Conservation (phyloP, 1,140 invertebrate species). For the Popillia japonica region DNA sequence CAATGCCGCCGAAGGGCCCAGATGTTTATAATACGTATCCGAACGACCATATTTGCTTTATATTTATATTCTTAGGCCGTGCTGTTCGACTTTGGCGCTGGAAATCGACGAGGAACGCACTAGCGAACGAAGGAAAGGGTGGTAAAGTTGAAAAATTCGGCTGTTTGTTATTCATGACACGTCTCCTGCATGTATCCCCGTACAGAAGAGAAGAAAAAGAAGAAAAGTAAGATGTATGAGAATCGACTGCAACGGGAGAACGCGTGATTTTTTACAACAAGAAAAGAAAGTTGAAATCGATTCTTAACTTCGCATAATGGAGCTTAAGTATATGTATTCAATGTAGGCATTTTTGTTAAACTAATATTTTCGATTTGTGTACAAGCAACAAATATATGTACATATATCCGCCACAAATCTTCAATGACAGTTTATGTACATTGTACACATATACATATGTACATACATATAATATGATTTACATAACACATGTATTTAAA, state of each 20-base stretch:
- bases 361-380: neutral
- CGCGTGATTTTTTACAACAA: conserved; percentile 6
- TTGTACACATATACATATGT: no score
- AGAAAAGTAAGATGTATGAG: conserved; percentile 23
- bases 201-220: conserved; percentile 22
- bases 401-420: no score
- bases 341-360: neutral
- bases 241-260: conserved; percentile 21
- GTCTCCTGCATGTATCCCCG: conserved; percentile 17
- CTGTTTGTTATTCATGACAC: conserved; percentile 23
- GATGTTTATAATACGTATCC: conserved; percentile 35
- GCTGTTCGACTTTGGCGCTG: conserved; percentile 16
- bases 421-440: no score
- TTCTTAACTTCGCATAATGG: conserved; percentile 26
- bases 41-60: conserved; percentile 33
- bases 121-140: conserved; percentile 8
- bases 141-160: conserved; percentile 32
- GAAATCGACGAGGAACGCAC: conserved; percentile 1
- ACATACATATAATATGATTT: no score
- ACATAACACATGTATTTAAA: no score
- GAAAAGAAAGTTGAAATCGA: conserved; percentile 24
- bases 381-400: neutral
- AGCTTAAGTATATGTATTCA: neutral
- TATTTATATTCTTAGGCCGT: conserved; percentile 32
- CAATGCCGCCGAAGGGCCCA: conserved; percentile 18